Evolutionary conservation across 2,113 vertebrate genomes (phyloP), one percentile per base, ranked within the genome.

Genomic region (Marmota monax): DNA sequence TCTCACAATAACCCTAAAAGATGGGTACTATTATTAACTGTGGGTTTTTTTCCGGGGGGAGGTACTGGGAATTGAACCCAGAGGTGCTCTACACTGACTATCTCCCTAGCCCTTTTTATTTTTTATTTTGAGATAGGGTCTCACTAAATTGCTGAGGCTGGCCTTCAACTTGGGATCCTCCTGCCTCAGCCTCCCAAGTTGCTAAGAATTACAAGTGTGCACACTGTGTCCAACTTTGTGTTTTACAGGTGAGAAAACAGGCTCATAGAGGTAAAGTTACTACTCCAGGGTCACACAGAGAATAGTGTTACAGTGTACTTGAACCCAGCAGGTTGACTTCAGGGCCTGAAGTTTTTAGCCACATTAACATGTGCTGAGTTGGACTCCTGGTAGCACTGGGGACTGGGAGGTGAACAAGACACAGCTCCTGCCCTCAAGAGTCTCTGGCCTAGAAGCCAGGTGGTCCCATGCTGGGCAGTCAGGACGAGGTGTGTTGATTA

Each of bases 381-480:
- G 69, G 63, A 53, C n/a, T 45, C 17, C 5, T 29, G 14, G 25
- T 45, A 79, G 45, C 39, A 5, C 6, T 5, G 29, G 88, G n/a
- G 45, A 11, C 78, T 72, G 76, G 84, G 53, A 34, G 73, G n/a
- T 42, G 73, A 42, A 48, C 25, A 45, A 12, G 22, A 58, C 22
- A 77, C 0, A 16, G 51, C 53, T 29, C 39, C 10, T 37, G 51
- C 16, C 45, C 4, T 58, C 1, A 11, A 67, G 82, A 32, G 39
- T 18, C 48, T 51, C 37, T 32, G 1, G 56, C 25, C 10, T 6
- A 14, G 16, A 3, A 22, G 2, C 6, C 48, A 91, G 39, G 83
- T 23, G 39, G 65, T 34, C 37, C 14, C 0, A 0, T 17, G 2
- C 74, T 1, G 7, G 39, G 5, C 23, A 7, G 7, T 34, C 0